phyloP scores from a whole-genome alignment of 2,113 vertebrate species.

The Riparia riparia region DNA sequence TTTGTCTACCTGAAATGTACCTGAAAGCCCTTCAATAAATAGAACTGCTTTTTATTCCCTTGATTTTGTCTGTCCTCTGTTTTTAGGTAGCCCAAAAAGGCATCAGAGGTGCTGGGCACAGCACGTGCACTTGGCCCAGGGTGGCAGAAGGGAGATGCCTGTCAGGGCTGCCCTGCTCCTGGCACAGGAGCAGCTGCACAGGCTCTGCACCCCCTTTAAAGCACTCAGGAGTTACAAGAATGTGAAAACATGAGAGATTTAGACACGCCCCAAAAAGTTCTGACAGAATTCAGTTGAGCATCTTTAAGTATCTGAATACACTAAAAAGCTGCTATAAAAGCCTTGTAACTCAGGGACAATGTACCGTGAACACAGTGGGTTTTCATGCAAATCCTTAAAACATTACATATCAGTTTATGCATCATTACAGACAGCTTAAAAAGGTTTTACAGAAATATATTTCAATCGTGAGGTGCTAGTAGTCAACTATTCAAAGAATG shows the following conservation, averaged over 20 bases:
- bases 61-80: neutral
- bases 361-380: neutral
- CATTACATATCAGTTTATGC: neutral
- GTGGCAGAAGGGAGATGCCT: neutral
- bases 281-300: neutral
- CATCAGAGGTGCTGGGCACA: neutral
- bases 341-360: slow-evolving; percentile 18
- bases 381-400: slow-evolving; percentile 11
- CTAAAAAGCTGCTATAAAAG: slow-evolving; percentile 19
- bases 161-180: neutral
- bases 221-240: neutral
- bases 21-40: neutral
- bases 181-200: neutral
- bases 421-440: slow-evolving; percentile 11
- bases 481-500: neutral
- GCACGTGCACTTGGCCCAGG: fast-evolving
- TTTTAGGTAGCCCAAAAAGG: neutral
- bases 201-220: neutral
- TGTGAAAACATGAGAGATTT: neutral
- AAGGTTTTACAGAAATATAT: slow-evolving; percentile 22
- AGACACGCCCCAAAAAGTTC: neutral
- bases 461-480: neutral
- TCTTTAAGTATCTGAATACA: neutral
- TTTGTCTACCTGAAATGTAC: fast-evolving
- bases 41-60: neutral